Percentiles rank a stretch among this genome's conserved stretches.
Evolutionary conservation across 2,888 invertebrate species (phyloP).

Genomic region (Spialia ferax): DNA sequence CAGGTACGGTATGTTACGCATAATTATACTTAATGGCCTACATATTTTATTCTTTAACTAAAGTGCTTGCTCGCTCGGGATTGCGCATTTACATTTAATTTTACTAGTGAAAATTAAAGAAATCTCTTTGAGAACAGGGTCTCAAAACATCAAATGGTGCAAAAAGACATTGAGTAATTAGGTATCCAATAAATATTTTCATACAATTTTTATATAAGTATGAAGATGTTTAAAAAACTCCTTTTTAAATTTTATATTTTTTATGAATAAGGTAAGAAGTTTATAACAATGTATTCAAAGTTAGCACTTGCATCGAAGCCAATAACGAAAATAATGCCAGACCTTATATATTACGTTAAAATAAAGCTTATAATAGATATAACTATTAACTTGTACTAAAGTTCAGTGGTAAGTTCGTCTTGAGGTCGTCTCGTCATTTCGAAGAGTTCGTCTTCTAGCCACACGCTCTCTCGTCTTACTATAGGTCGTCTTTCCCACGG

Average conservation of each 20-base stretch:
- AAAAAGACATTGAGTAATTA: no score
- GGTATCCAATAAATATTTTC: no score
- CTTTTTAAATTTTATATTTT: no score
- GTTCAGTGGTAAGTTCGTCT: constrained; percentile 95
- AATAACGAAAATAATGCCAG: not conserved
- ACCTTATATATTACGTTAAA: not conserved
- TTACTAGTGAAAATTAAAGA: not conserved
- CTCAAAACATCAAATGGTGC: no score
- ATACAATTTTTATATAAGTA: no score
- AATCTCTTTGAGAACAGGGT: no score
- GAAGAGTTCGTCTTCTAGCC: constrained; percentile 93
- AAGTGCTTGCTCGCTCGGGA: not conserved
- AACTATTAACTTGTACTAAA: constrained; percentile 84
- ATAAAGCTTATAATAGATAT: not conserved
- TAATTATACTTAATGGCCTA: not conserved
- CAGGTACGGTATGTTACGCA: constrained; percentile 14
- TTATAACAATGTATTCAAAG: constrained; percentile 32
- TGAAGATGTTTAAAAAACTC: no score
- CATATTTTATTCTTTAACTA: not conserved
- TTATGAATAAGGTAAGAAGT: no score
- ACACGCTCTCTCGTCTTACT: constrained; percentile 86
- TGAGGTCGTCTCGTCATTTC: constrained; percentile 95
- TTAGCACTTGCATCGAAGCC: constrained; percentile 59
- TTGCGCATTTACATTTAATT: not conserved
- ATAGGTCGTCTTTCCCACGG: constrained; percentile 82